Base-by-base conservation (phyloP, 2,113 vertebrate species). In the Cynoglossus semilaevis region DNA sequence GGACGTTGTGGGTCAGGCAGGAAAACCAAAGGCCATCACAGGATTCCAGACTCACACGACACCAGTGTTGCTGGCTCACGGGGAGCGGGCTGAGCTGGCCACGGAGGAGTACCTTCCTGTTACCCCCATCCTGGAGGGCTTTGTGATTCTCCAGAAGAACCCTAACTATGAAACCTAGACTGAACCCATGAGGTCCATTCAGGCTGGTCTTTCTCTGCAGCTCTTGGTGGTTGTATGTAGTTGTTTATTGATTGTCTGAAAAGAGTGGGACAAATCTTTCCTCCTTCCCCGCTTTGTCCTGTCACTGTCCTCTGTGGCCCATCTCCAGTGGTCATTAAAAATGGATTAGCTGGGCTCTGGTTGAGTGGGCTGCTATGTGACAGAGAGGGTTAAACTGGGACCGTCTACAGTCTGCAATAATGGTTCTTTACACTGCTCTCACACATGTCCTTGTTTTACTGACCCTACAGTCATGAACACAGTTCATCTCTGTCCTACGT, bases 11-110 rank as follows among this genome's bases (percentile, higher is more conserved):
- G 97, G 96, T 68, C 97, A 99, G 80, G 97, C 97, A 0, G 97
- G 97, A 7, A 98, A 98, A 66, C 97, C 97, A 5, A 99, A 99
- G 81, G 96, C 97, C 67, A 99, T 99, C 88, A 99, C 97, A 0
- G 97, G 97, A 34, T 99, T 99, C 87, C 97, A 99, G 92, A 99
- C 97, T n/a, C 97, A 99, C 84, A 99, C 97, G 14, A 99, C 97
- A 0, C 97, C 97, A 0, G 97, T 99, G 81, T 72, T 99, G 82
- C 76, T 99, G 88, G 97, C 97, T 0, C 97, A 99, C 0, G 97
- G 97, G 0, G 96, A 99, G 66, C 85, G 97, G 64, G 97, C 96
- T 1, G 97, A 99, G 78, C 89, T 99, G 82, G 97, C 97, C 61
- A 99, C 97, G 0, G 97, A 99, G 74, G 96, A 98, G 81, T 96